These are phyloP conservation scores for Calonectris borealis DNA, from an alignment of 2,113 vertebrate species.

Conservation along the genomic window DNA sequence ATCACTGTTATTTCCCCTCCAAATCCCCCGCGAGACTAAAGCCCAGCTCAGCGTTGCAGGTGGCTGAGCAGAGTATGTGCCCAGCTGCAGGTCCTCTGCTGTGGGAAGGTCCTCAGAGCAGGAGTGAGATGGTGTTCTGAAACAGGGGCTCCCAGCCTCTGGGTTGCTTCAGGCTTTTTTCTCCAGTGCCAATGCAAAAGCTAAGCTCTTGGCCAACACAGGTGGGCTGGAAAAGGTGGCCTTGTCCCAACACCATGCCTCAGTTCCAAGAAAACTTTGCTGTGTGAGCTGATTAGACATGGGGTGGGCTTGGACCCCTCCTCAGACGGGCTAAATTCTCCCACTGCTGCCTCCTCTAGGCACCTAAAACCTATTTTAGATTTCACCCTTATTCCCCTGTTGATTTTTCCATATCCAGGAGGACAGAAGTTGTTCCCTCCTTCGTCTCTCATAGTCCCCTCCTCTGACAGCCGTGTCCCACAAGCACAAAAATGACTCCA, in stretches of 20 bases:
- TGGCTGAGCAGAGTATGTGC: neutral
- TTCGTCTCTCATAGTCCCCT: neutral
- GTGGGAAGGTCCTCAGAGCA: neutral
- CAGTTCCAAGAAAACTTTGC: neutral
- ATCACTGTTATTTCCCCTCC: neutral
- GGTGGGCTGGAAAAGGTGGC: neutral
- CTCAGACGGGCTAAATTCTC: neutral
- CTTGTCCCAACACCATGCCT: neutral
- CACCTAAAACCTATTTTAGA: neutral
- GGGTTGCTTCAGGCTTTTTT: neutral
- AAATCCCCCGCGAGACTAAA: rapidly evolving
- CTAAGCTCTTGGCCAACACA: neutral
- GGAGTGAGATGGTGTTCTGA: neutral
- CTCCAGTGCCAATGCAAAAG: neutral
- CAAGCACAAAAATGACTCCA: neutral
- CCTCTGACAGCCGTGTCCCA: neutral
- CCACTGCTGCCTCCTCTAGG: neutral
- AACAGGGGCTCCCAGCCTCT: neutral
- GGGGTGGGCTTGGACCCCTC: neutral
- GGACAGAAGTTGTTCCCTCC: neutral
- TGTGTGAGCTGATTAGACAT: neutral
- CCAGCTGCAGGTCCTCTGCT: neutral
- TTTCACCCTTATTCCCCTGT: neutral
- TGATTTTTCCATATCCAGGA: neutral
- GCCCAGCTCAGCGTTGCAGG: neutral